Conservation (phyloP, 2,113 vertebrate species). For the Podilymbus podiceps region DNA sequence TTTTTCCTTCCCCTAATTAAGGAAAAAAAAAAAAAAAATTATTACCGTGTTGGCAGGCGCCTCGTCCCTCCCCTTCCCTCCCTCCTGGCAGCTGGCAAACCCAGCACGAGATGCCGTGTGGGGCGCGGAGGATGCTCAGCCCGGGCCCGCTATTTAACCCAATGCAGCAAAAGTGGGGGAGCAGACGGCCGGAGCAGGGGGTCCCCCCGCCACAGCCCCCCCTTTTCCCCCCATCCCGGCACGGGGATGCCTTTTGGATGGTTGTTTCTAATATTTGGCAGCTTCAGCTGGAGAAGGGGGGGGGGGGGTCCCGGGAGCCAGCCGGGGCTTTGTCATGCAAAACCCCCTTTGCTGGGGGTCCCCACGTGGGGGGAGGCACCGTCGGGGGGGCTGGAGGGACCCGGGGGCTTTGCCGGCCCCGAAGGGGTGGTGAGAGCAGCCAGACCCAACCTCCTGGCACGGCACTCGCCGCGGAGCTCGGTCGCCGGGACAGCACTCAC, state of each 20-base stretch:
- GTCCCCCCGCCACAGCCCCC: rapidly evolving
- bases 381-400: not conserved
- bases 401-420: not conserved
- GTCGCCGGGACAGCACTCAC: rapidly evolving
- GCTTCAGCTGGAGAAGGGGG: not conserved
- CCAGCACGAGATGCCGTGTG: not conserved
- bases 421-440: not conserved
- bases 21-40: not conserved
- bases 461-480: rapidly evolving
- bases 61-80: slow-evolving; percentile 45
- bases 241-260: not conserved
- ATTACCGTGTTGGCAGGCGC: slow-evolving; percentile 15
- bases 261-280: not conserved
- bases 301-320: not conserved
- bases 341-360: not conserved
- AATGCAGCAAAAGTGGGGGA: not conserved
- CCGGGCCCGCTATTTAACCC: not conserved
- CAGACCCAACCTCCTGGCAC: rapidly evolving
- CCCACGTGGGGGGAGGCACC: not conserved
- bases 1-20: slow-evolving; percentile 35
- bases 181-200: not conserved
- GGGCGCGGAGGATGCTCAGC: not conserved
- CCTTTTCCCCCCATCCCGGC: rapidly evolving
- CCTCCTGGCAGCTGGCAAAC: slow-evolving; percentile 11
- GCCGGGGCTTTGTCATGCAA: not conserved